Evolutionary conservation across 2,113 vertebrate species (phyloP).

Genomic region (Gavialis gangeticus): DNA sequence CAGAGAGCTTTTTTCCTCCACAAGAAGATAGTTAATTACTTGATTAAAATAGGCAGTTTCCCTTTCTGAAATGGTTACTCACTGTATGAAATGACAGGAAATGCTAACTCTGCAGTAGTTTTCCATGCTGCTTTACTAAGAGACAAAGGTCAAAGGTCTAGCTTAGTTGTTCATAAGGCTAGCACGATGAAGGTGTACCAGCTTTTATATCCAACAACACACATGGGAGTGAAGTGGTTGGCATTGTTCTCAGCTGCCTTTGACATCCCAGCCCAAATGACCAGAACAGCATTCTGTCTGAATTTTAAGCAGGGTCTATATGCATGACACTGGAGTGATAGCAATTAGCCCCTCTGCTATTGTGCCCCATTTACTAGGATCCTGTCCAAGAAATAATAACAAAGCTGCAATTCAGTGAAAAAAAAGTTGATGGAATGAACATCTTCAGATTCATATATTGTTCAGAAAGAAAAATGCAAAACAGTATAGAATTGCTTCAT

Average conservation of each 20-base stretch:
- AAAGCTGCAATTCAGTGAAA: not conserved
- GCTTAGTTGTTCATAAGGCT: too few species aligned
- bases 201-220: too few species aligned
- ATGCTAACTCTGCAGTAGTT: constrained; percentile 4
- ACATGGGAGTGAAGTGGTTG: too few species aligned
- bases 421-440: not conserved
- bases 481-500: not conserved
- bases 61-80: constrained; percentile 20
- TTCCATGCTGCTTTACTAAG: not conserved
- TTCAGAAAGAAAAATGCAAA: not conserved
- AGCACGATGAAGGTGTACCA: too few species aligned
- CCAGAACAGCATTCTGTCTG: too few species aligned
- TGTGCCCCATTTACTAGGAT: not conserved
- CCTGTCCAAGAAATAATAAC: constrained; percentile 21
- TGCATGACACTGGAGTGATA: too few species aligned
- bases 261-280: too few species aligned
- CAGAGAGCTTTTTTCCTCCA: not conserved
- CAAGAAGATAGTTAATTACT: constrained; percentile 45
- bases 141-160: too few species aligned
- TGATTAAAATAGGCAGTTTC: not conserved
- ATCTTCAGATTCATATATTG: not conserved
- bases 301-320: too few species aligned
- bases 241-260: too few species aligned
- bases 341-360: too few species aligned
- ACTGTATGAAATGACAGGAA: constrained; percentile 6